Percentiles rank a stretch among this genome's conserved stretches.
phyloP scores from a whole-genome alignment of 1,140 invertebrate species.

The Euschistus heros region DNA sequence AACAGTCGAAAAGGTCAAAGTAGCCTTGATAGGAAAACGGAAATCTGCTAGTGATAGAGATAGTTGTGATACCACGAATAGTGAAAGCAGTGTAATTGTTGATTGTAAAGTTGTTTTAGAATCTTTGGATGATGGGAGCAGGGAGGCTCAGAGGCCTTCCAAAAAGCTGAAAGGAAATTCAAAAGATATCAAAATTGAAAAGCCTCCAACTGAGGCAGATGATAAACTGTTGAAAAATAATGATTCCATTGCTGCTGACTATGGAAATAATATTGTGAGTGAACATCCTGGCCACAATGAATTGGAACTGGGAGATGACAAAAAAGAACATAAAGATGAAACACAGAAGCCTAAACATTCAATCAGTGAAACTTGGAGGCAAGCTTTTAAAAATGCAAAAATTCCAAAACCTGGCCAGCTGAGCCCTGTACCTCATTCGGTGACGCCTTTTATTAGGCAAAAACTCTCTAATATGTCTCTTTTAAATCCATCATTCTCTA shows the following conservation, averaged over 20 bases:
- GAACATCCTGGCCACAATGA: constrained; percentile 1
- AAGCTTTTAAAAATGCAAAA: constrained; percentile 32
- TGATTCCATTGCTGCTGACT: neutral
- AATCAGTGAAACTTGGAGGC: constrained; percentile 30
- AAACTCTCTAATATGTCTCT: neutral
- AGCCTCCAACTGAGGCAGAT: neutral
- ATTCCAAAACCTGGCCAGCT: constrained; percentile 29
- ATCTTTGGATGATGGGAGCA: neutral
- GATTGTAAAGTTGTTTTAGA: constrained; percentile 8
- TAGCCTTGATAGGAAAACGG: neutral
- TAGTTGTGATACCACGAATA: neutral
- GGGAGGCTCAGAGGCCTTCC: neutral
- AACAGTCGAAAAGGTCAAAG: neutral
- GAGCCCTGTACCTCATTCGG: constrained; percentile 22
- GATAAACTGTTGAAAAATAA: constrained; percentile 7
- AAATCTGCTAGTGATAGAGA: constrained; percentile 1
- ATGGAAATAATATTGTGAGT: neutral
- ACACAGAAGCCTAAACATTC: constrained; percentile 18
- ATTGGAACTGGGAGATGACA: neutral
- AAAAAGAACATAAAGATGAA: neutral
- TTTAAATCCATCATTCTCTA: neutral
- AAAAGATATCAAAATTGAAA: neutral
- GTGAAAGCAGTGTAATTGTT: neutral
- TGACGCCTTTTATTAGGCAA: constrained; percentile 27
- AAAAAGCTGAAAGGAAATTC: neutral